Base-by-base conservation (phyloP, 2,113 vertebrate genomes). In the Menidia beryllina region DNA sequence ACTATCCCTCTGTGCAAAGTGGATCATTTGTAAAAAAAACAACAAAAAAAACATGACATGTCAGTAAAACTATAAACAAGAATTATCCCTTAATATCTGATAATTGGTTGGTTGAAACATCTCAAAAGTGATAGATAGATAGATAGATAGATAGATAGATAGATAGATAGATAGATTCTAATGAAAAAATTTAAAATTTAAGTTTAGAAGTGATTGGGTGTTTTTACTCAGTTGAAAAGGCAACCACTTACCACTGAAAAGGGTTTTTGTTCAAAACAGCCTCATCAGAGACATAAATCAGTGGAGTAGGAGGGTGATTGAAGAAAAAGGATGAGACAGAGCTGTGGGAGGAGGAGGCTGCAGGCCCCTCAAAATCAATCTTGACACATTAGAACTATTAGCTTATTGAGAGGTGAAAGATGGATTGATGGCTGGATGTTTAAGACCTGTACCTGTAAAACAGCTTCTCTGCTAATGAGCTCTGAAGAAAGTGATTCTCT, bases 331-430 rank as follows among this genome's bases (percentile, higher is more conserved):
- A 75, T 75, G 78, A 72, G 70, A 59, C 56, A 49, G 76, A 69
- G 64, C 38, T 45, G 75, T 38, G 63, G 60, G 55, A 73, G 77
- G 64, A 76, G 75, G 72, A 83, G 48, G 66, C 39, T 50, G 62
- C 19, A 64, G 56, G 72, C 69, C 74, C 86, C 92, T 89, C 85
- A 92, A 95, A 96, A 98, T 98, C 96, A 95, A 96, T 98, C 94
- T 95, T 95, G 94, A 96, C 96, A 97, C 95, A 97, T 97, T 96
- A 97, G 93, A 93, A 90, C 94, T 94, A 95, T 97, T 95, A 95
- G 93, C 90, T 95, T 95, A 94, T 94, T 93, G 93, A 96, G 93
- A 94, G 92, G 77, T 60, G 80, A 75, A 77, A 92, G 94, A 95
- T 85, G 73, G 93, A 94, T 94, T 86, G 83, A 80, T 52, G 57